Evolutionary conservation across 2,797 vertebrate genomes (phyloP).

Genomic region (Catostomus latipinnis): DNA sequence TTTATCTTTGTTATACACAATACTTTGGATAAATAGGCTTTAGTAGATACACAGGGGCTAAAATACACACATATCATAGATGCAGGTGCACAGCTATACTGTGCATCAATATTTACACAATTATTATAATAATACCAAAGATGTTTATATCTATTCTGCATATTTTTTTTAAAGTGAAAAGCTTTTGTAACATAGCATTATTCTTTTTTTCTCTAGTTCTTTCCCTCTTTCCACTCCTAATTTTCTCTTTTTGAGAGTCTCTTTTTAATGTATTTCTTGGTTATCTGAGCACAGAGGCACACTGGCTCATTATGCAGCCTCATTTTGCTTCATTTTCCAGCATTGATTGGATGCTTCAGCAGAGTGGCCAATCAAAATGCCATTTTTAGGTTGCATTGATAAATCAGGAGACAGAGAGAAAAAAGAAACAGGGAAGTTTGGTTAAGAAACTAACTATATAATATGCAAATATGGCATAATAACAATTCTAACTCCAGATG

Average conservation of each 20-base stretch:
- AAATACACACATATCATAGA: no score
- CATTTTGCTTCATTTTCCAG: constrained; percentile 73
- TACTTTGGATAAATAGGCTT: no score
- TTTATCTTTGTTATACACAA: no score
- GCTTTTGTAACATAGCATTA: neutral
- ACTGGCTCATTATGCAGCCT: constrained; percentile 71
- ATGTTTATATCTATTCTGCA: no score
- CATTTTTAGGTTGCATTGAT: constrained; percentile 65
- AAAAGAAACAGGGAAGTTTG: neutral
- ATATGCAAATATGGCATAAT: neutral
- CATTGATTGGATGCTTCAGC: constrained; percentile 76
- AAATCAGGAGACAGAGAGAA: constrained; percentile 42
- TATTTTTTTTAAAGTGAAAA: neutral
- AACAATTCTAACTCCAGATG: no score
- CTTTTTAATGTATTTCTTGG: neutral
- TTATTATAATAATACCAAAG: no score
- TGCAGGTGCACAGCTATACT: no score
- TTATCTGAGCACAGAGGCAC: constrained; percentile 55
- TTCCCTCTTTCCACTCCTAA: constrained; percentile 26
- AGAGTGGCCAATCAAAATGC: constrained; percentile 68
- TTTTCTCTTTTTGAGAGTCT: neutral
- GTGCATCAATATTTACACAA: no score
- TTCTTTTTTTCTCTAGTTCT: neutral
- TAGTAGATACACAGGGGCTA: no score
- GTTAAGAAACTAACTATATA: neutral